A percentile compares a stretch with the other conserved stretches of the same genome.
Evolutionary conservation across 2,888 invertebrate species (phyloP).

Genomic region (Chrysopilus asiliformis): DNA sequence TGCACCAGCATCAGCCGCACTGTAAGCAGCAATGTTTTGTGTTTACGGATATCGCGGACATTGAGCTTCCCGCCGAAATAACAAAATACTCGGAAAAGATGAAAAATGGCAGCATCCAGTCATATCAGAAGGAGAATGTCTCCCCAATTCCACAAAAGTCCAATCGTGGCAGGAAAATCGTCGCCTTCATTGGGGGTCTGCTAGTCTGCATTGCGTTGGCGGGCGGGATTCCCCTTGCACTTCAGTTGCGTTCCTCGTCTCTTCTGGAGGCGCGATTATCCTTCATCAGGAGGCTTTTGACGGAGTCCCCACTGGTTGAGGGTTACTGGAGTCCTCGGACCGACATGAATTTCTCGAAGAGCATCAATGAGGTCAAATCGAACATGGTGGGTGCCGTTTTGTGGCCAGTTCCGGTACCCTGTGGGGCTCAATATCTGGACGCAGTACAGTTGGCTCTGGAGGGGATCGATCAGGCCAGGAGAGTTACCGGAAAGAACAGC

Average conservation of each 20-base stretch:
- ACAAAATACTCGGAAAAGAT: slow-evolving; percentile 34
- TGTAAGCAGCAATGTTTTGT: slow-evolving; percentile 37
- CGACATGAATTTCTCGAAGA: slow-evolving; percentile 19
- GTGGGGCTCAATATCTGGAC: slow-evolving; percentile 49
- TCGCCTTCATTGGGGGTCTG: slow-evolving; percentile 26
- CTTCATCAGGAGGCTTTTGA: slow-evolving; percentile 40
- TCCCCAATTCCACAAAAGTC: slow-evolving; percentile 3
- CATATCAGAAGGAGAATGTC: slow-evolving; percentile 27
- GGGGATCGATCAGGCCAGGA: slow-evolving; percentile 50
- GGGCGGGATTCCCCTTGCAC: slow-evolving; percentile 39
- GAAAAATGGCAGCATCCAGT: slow-evolving; percentile 29
- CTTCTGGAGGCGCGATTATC: slow-evolving; percentile 42
- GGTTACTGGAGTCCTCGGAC: slow-evolving; percentile 36
- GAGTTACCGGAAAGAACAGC: slow-evolving; percentile 41
- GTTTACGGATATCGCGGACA: slow-evolving; percentile 35
- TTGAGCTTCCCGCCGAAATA: slow-evolving; percentile 35
- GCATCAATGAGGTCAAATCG: slow-evolving; percentile 28
- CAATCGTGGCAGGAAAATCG: slow-evolving; percentile 23
- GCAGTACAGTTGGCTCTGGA: slow-evolving; percentile 52
- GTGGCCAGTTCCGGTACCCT: slow-evolving; percentile 40
- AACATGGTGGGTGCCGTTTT: slow-evolving; percentile 42
- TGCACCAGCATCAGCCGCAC: slow-evolving; percentile 27
- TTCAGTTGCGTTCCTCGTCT: slow-evolving; percentile 43
- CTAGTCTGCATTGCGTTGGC: slow-evolving; percentile 32
- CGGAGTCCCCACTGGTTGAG: slow-evolving; percentile 43